Evolutionary conservation across 2,113 vertebrate genomes (phyloP).

Genomic region (Tenrec ecaudatus): DNA sequence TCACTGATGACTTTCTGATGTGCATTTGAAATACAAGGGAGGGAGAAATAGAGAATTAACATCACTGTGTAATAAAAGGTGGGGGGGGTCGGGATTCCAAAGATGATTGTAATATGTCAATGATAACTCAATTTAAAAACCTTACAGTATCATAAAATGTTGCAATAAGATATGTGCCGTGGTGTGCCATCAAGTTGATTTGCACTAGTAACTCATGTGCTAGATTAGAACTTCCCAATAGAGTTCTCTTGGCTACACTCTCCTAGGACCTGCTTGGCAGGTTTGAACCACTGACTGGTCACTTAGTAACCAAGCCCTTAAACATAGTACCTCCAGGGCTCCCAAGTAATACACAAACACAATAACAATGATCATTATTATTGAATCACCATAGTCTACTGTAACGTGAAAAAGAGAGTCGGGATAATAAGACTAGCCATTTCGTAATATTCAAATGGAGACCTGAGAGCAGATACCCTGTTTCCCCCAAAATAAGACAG

Average conservation of each 20-base stretch:
- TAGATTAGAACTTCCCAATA: background rate
- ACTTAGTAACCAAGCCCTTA: background rate
- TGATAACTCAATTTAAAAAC: too few species aligned
- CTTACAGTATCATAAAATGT: background rate
- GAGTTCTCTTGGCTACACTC: background rate
- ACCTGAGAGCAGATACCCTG: background rate
- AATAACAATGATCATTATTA: background rate
- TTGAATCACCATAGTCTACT: background rate
- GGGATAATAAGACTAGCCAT: background rate
- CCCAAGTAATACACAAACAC: background rate
- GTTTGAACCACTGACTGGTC: background rate
- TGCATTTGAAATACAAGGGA: too few species aligned
- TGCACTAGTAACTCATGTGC: background rate
- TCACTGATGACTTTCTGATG: conserved; percentile 26
- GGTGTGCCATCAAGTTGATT: background rate
- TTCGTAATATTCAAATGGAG: background rate
- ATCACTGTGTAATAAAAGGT: too few species aligned
- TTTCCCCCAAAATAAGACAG: too few species aligned
- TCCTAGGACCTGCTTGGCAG: background rate
- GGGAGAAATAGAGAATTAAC: too few species aligned
- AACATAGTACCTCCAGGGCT: background rate
- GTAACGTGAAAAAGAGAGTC: background rate
- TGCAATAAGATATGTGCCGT: background rate
- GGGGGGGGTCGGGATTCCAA: too few species aligned
- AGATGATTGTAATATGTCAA: too few species aligned